Evolutionary conservation across 2,797 vertebrate genomes (phyloP), one percentile per base, ranked within the genome.

Genomic region (Dermochelys coriacea): DNA sequence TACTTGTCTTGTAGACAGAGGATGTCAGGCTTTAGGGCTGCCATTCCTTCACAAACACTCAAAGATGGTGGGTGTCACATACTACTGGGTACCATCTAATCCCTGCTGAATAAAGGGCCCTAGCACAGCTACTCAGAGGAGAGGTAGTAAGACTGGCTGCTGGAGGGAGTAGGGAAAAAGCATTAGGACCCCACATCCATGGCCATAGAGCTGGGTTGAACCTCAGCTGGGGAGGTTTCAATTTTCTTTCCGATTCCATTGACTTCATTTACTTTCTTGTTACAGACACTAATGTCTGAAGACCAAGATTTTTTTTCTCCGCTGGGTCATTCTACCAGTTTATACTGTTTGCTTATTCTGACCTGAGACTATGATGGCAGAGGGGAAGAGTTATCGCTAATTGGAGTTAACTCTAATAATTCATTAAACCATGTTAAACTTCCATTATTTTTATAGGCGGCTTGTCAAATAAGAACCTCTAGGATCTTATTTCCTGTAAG

Each of bases 131-230:
- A 27, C 11, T 6, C 7, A 0, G 0, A 61, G 59, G 34, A 84
- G 80, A 94, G 84, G 31, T 5, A 83, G 12, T 29, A 84, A 90
- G 61, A 21, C 2, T 2, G 0, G 7, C 78, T 82, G 52, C 23
- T 18, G 34, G 89, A 87, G 87, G 74, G 87, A 34, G 83, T 91
- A 83, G 82, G 89, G 54, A 21, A 49, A 68, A 12, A 34, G 3
- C 77, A 8, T 85, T 57, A 54, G 18, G 34, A 37, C 87, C 57
- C n/a, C 86, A 27, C 29, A 51, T 8, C 52, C 68, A 84, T 27
- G 0, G 0, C 51, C 11, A 8, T 1, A 83, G 12, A 2, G 15
- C 23, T 87, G 75, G 74, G 75, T 4, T 21, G 23, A 10, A 89
- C 84, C 51, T 86, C 0, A 0, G 51, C 15, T 82, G 37, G 51